phyloP scores from a whole-genome alignment of 2,113 vertebrate species.

The Mixornis gularis region DNA sequence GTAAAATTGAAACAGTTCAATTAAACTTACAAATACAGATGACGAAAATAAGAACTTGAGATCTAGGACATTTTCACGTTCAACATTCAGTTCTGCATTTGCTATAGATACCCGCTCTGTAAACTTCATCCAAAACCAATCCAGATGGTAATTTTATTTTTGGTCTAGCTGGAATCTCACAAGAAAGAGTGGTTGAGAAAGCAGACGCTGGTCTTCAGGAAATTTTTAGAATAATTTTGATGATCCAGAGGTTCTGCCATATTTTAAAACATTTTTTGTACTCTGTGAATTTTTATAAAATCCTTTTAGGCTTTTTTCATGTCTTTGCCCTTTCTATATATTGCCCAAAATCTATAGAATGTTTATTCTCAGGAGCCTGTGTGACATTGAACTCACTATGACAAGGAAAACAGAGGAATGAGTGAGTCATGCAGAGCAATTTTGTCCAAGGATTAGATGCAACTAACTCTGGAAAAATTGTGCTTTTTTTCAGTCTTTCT shows the following conservation, averaged over 20 bases:
- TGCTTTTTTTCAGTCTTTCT: neutral
- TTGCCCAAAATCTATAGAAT: neutral
- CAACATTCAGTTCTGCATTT: neutral
- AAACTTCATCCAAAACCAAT: neutral
- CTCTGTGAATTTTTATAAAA: neutral
- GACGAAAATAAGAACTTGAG: neutral
- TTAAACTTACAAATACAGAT: neutral
- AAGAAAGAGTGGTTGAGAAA: neutral
- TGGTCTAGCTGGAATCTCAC: neutral
- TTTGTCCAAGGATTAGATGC: neutral
- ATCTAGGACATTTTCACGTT: neutral
- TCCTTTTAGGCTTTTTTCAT: neutral
- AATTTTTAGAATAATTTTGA: neutral
- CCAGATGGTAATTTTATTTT: neutral
- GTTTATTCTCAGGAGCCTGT: neutral
- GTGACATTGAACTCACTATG: neutral
- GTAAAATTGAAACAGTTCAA: neutral
- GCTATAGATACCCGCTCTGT: neutral
- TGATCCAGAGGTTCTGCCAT: neutral
- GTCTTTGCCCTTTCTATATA: neutral
- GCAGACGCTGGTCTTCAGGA: neutral
- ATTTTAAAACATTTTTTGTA: neutral
- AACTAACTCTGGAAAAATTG: neutral
- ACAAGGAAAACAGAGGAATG: constrained; percentile 2
- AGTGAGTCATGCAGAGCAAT: neutral